Conservation (phyloP, 2,888 invertebrate genomes). For the Torymus aiolomorphi region DNA sequence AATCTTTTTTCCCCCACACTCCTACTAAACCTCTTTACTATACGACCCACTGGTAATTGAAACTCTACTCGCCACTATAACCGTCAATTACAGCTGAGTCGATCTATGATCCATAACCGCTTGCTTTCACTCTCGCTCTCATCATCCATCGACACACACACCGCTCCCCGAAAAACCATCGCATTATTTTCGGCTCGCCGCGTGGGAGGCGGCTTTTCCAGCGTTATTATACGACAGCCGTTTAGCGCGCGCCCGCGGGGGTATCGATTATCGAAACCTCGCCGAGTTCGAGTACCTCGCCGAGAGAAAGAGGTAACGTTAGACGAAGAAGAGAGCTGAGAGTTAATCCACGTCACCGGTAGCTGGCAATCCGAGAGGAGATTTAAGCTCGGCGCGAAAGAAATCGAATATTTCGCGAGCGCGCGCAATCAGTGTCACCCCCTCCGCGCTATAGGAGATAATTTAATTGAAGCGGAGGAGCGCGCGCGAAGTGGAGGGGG, state of each 20-base stretch:
- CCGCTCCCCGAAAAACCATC: background rate
- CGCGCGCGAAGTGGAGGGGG: constrained; percentile 6
- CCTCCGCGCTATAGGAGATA: background rate
- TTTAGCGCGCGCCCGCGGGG: constrained; percentile 57
- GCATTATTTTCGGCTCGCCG: constrained; percentile 13
- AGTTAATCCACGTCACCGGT: constrained; percentile 43
- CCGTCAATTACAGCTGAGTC: too few species aligned
- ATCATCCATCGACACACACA: too few species aligned
- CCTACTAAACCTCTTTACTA: too few species aligned
- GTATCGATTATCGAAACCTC: constrained; percentile 68
- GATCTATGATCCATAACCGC: too few species aligned
- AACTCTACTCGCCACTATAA: too few species aligned
- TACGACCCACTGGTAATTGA: too few species aligned
- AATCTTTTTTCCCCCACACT: background rate
- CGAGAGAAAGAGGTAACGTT: background rate
- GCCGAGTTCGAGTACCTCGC: constrained; percentile 2
- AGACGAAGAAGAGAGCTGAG: constrained; percentile 14
- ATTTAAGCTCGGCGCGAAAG: constrained; percentile 17
- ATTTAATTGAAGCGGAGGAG: constrained; percentile 35
- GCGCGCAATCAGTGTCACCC: constrained; percentile 39
- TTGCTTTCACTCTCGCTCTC: too few species aligned
- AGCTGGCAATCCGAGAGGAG: constrained; percentile 26
- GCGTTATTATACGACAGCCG: constrained; percentile 60
- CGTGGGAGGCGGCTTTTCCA: background rate
- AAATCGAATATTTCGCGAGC: constrained; percentile 41